A percentile compares a stretch with the other conserved stretches of the same genome.
These are phyloP conservation scores for Hypocryptadius cinnamomeus DNA, from an alignment of 2,113 vertebrate species.

Conservation along the genomic window DNA sequence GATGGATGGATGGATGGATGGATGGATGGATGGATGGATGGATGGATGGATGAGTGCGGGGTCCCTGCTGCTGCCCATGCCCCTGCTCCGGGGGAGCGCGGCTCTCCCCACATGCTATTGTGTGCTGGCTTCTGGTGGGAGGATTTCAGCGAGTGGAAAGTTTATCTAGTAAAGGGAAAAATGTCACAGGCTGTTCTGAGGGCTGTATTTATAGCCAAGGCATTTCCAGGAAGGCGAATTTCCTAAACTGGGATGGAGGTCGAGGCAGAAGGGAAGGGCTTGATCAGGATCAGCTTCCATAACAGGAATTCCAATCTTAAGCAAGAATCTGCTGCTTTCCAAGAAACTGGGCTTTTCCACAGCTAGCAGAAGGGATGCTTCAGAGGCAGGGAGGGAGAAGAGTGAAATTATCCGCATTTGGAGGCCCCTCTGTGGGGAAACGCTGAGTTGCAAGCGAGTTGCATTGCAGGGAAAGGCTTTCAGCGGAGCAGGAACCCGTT, in stretches of 20 bases:
- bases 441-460: conserved; percentile 2
- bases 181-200: neutral
- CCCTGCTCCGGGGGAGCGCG: fast-evolving
- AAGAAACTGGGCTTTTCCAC: conserved; percentile 45
- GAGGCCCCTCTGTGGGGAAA: conserved; percentile 50
- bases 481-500: neutral
- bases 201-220: neutral
- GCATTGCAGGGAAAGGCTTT: neutral
- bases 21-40: too few species aligned
- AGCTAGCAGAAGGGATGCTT: conserved; percentile 13
- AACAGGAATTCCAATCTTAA: conserved; percentile 18
- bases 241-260: conserved; percentile 34
- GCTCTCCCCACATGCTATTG: fast-evolving
- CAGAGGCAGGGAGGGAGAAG: neutral
- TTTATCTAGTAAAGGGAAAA: neutral
- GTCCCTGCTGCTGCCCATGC: fast-evolving
- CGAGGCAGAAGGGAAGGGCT: conserved; percentile 2
- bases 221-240: conserved; percentile 46
- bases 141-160: neutral
- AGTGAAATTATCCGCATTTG: neutral
- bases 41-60: neutral
- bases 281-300: neutral
- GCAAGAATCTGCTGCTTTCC: conserved; percentile 39
- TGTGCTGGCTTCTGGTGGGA: neutral
- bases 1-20: neutral